These are phyloP conservation scores for Meloe dianella DNA, from an alignment of 2,888 invertebrate genomes.

Conservation along the genomic window DNA sequence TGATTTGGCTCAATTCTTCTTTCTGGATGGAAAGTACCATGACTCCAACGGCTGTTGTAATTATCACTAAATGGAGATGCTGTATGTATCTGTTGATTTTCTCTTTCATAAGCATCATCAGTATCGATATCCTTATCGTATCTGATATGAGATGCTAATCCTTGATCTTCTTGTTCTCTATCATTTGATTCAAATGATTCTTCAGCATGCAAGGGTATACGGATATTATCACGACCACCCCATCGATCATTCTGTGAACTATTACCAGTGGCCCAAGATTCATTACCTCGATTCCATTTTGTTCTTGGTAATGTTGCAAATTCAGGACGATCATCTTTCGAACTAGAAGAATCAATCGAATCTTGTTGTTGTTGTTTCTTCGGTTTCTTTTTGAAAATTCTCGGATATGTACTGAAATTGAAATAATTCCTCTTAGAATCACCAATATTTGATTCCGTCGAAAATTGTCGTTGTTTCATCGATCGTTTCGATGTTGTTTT, in stretches of 20 bases:
- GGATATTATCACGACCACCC: constrained; percentile 44
- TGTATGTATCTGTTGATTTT: constrained; percentile 63
- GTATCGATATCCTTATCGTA: constrained; percentile 57
- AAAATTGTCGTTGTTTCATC: constrained; percentile 55
- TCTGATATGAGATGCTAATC: constrained; percentile 50
- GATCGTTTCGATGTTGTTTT: constrained; percentile 51
- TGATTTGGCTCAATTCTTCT: constrained; percentile 32
- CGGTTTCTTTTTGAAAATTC: constrained; percentile 63
- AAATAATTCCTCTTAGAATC: constrained; percentile 68
- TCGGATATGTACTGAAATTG: constrained; percentile 80
- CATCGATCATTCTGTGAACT: constrained; percentile 33
- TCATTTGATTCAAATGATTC: constrained; percentile 48
- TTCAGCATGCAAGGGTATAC: constrained; percentile 55
- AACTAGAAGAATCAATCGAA: constrained; percentile 27
- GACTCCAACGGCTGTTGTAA: constrained; percentile 53
- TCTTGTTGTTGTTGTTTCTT: constrained; percentile 22
- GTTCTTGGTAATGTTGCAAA: constrained; percentile 71
- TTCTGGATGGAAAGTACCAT: constrained; percentile 54
- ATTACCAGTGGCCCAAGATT: background rate
- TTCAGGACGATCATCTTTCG: constrained; percentile 58
- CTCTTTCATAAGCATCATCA: constrained; percentile 62
- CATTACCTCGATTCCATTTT: constrained; percentile 48
- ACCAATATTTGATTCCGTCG: constrained; percentile 63
- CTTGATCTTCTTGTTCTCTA: constrained; percentile 34
- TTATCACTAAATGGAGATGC: constrained; percentile 52